A percentile compares a stretch with the other conserved stretches of the same genome.
Conservation (phyloP, 2,888 invertebrate genomes). For the Thalpophila matura region DNA sequence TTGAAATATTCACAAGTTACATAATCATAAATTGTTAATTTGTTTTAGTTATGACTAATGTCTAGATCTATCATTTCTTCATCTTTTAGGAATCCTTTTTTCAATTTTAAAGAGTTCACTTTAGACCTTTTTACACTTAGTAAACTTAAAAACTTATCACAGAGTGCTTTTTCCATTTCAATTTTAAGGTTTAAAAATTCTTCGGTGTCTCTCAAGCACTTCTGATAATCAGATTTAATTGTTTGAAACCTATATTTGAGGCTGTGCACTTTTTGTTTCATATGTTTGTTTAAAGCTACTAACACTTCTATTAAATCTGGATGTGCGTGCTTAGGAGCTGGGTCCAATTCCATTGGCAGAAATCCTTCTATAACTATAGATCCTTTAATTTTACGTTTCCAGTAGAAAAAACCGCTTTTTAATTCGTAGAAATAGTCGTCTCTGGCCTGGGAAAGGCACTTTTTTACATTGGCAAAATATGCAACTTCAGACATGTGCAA, state of each 20-base stretch:
- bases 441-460: slow-evolving; percentile 72
- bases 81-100: slow-evolving; percentile 14
- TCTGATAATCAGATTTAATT: slow-evolving; percentile 74
- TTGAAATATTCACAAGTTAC: no score
- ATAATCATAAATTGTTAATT: no score
- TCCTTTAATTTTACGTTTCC: slow-evolving; percentile 75
- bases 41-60: slow-evolving; percentile 7
- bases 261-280: slow-evolving; percentile 69
- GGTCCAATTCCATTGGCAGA: slow-evolving; percentile 76
- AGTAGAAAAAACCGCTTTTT: slow-evolving; percentile 82
- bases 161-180: slow-evolving; percentile 80
- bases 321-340: slow-evolving; percentile 61
- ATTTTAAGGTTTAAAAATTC: slow-evolving; percentile 81
- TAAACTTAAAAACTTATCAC: slow-evolving; percentile 77
- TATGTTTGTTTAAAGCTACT: slow-evolving; percentile 73
- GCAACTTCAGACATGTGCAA: slow-evolving; percentile 71
- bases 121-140: slow-evolving; percentile 66
- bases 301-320: slow-evolving; percentile 78
- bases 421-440: slow-evolving; percentile 78
- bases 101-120: slow-evolving; percentile 23
- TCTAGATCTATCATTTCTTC: slow-evolving; percentile 15
- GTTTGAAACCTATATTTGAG: slow-evolving; percentile 66
- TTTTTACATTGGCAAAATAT: slow-evolving; percentile 72
- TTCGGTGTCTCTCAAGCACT: slow-evolving; percentile 79
- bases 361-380: slow-evolving; percentile 78